These are phyloP conservation scores for Moxostoma hubbsi DNA, from an alignment of 2,797 vertebrate genomes.

Conservation along the genomic window DNA sequence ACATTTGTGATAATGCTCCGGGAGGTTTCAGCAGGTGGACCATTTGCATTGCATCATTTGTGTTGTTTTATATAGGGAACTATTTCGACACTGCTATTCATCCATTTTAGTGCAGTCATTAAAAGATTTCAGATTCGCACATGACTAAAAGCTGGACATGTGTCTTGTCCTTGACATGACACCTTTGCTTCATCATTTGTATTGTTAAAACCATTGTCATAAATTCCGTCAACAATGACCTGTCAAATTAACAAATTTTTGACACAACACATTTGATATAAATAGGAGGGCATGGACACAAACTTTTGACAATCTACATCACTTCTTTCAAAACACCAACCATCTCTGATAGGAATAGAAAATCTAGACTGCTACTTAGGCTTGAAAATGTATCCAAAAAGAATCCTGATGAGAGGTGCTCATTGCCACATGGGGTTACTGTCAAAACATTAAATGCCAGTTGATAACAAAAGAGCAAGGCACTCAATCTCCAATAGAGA, in stretches of 20 bases:
- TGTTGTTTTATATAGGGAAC: no score
- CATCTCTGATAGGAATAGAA: constrained; percentile 14
- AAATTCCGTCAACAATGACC: not conserved
- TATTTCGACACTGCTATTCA: no score
- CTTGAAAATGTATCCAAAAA: no score
- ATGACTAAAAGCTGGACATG: not conserved
- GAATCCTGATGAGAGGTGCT: no score
- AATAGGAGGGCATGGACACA: not conserved
- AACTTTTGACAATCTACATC: constrained; percentile 45
- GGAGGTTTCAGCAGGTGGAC: no score
- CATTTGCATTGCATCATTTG: no score
- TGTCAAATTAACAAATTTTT: not conserved
- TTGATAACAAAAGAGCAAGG: no score
- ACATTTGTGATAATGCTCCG: not conserved
- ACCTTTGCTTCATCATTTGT: not conserved
- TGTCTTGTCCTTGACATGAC: not conserved
- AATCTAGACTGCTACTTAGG: no score
- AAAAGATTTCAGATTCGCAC: not conserved
- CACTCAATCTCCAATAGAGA: no score
- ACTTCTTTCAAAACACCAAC: constrained; percentile 29
- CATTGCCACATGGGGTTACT: no score
- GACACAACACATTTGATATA: constrained; percentile 15
- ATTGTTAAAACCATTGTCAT: not conserved
- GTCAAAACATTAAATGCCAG: no score
- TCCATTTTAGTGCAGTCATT: no score